Evolutionary conservation across 2,797 vertebrate species (phyloP), one percentile per base, ranked within the genome.

Genomic region (Anguilla marmorata): DNA sequence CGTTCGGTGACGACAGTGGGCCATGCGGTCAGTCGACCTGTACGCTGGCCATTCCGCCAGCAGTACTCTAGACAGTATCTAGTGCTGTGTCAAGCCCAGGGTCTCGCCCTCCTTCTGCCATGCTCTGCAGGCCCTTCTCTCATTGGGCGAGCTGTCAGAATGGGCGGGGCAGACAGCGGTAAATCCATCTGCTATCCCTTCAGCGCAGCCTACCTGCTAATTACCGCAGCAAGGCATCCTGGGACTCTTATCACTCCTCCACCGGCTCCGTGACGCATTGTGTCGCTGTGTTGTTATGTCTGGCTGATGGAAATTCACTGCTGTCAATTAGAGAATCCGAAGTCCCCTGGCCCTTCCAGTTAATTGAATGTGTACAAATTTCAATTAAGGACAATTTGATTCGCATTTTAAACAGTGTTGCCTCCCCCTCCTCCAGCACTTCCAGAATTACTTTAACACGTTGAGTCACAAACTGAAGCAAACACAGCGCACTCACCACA

Each of bases 301-400:
- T 54, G 50, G 54, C 50, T 87, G 82, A 58, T 45, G 37, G 66
- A 86, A 86, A 88, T 89, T 86, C 80, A 87, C 89, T 76, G 56
- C 69, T 88, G 86, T 83, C 79, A 89, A 92, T 76, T 88, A 33
- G 85, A 88, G 50, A 30, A 84, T 87, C 27, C 56, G 37, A 79
- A 87, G 33, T 85, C 83, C 60, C 56, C 48, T 41, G 80, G 48
- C 83, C 84, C 63, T 63, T 74, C 58, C 84, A 90, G 87, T 87
- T 90, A 91, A 92, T 90, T 91, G 90, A 91, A 91, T 88, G 88
- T 87, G 83, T 79, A 4, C 87, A 88, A 88, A 88, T 89, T 91
- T 89, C 90, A 91, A 91, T 92, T 90, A 91, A 90, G 80, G 66
- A 79, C 87, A 89, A 89, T 89, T 89, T 87, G 83, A 86, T 87